These are phyloP conservation scores for Plebejus argus DNA, from an alignment of 2,888 invertebrate species.

Conservation along the genomic window DNA sequence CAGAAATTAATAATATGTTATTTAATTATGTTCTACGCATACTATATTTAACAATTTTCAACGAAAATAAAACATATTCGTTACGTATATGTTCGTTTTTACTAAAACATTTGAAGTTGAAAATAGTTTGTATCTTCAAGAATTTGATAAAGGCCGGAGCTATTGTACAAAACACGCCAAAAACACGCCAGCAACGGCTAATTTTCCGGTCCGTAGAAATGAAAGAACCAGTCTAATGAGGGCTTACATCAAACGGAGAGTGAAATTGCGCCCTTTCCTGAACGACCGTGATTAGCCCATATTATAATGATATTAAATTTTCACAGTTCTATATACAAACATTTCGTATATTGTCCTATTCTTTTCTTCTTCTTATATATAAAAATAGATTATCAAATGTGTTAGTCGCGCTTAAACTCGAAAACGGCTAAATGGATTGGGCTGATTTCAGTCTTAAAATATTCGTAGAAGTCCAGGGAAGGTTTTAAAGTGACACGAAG, in stretches of 20 bases:
- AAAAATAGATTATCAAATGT: too few species aligned
- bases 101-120: not conserved
- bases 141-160: not conserved
- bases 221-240: slow-evolving; percentile 35
- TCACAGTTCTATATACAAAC: not conserved
- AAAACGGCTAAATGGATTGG: too few species aligned
- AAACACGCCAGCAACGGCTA: slow-evolving; percentile 12
- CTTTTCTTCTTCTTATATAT: too few species aligned
- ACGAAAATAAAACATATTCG: too few species aligned
- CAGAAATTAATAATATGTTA: too few species aligned
- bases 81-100: too few species aligned
- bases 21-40: too few species aligned
- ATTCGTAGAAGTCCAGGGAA: too few species aligned
- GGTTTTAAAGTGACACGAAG: too few species aligned
- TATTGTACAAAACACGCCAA: not conserved
- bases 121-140: not conserved
- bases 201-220: slow-evolving; percentile 22
- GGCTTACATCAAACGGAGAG: slow-evolving; percentile 39
- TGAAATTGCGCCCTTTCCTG: slow-evolving; percentile 37
- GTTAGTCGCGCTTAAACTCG: too few species aligned
- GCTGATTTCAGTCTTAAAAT: too few species aligned
- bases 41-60: too few species aligned
- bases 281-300: not conserved
- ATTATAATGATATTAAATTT: slow-evolving; percentile 2
- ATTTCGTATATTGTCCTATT: not conserved